Percentiles rank a stretch among this genome's conserved stretches.
These are phyloP conservation scores for Rhynchophorus ferrugineus DNA, from an alignment of 1,140 invertebrate species.

Conservation along the genomic window DNA sequence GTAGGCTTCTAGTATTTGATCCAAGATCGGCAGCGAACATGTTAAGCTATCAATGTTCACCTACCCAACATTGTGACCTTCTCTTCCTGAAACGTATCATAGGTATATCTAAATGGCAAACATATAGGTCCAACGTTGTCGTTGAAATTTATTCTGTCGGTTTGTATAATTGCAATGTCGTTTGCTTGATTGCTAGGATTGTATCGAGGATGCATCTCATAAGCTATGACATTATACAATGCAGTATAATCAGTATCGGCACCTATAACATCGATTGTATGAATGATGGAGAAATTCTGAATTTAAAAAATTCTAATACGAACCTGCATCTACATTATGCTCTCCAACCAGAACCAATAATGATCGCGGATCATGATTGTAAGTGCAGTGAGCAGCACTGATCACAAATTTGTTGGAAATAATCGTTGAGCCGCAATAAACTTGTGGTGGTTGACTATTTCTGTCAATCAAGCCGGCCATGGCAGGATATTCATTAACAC, in stretches of 20 bases:
- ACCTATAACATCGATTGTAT: slow-evolving; percentile 28
- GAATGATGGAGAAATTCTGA: not conserved
- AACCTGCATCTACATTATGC: slow-evolving; percentile 22
- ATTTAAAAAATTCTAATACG: not conserved
- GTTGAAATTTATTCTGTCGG: slow-evolving; percentile 47
- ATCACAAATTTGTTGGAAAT: slow-evolving; percentile 54
- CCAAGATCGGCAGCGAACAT: too few relatives aligned
- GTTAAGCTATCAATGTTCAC: too few relatives aligned
- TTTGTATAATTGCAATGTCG: slow-evolving; percentile 56
- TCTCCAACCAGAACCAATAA: slow-evolving; percentile 48
- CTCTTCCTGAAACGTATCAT: slow-evolving; percentile 42
- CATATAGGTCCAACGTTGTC: slow-evolving; percentile 55
- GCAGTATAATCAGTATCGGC: slow-evolving; percentile 38
- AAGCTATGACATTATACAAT: slow-evolving; percentile 30
- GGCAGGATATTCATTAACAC: slow-evolving; percentile 57
- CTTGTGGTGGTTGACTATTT: slow-evolving; percentile 1
- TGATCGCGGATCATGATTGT: slow-evolving; percentile 10
- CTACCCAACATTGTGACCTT: slow-evolving; percentile 49
- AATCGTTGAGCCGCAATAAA: slow-evolving; percentile 60
- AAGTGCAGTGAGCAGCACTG: slow-evolving; percentile 62
- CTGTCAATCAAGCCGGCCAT: slow-evolving; percentile 52
- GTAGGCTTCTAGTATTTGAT: too few relatives aligned
- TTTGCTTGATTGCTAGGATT: slow-evolving; percentile 41
- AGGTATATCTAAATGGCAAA: slow-evolving; percentile 51
- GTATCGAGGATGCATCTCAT: slow-evolving; percentile 42